A percentile compares a stretch with the other conserved stretches of the same genome.
Evolutionary conservation across 2,797 vertebrate genomes (phyloP).

Genomic region (Pangasius larnaudii): DNA sequence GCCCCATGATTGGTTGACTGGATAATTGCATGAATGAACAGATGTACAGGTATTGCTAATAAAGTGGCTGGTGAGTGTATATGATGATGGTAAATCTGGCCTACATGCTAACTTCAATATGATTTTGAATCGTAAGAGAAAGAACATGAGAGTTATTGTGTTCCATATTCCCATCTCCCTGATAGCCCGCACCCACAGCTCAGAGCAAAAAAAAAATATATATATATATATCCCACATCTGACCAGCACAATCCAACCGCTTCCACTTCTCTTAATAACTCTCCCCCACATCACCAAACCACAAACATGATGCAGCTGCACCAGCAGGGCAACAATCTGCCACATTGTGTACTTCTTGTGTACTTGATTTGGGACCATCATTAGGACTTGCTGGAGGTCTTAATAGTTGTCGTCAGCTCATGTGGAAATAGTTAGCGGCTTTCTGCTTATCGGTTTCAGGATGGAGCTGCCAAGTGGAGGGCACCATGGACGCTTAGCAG

Average conservation of each 20-base stretch:
- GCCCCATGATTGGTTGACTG: background rate
- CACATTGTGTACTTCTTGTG: constrained; percentile 31
- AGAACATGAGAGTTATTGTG: background rate
- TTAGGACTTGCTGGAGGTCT: constrained; percentile 41
- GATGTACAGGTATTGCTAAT: background rate
- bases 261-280: background rate
- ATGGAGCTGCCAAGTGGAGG: background rate
- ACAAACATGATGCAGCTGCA: constrained; percentile 29
- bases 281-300: background rate
- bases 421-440: constrained; percentile 49
- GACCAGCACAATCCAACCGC: background rate
- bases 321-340: constrained; percentile 36
- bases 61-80: background rate
- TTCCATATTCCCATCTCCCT: background rate
- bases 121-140: background rate
- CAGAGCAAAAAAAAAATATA: background rate
- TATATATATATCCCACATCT: constrained; percentile 12
- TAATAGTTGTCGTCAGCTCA: constrained; percentile 24
- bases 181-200: background rate
- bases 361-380: constrained; percentile 32
- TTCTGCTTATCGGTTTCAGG: constrained; percentile 34
- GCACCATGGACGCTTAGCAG: background rate
- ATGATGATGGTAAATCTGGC: background rate
- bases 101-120: background rate
- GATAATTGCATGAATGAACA: background rate